Evolutionary conservation across 2,113 vertebrate genomes (phyloP), one percentile per base, ranked within the genome.

Genomic region (Corythoichthys intestinalis): DNA sequence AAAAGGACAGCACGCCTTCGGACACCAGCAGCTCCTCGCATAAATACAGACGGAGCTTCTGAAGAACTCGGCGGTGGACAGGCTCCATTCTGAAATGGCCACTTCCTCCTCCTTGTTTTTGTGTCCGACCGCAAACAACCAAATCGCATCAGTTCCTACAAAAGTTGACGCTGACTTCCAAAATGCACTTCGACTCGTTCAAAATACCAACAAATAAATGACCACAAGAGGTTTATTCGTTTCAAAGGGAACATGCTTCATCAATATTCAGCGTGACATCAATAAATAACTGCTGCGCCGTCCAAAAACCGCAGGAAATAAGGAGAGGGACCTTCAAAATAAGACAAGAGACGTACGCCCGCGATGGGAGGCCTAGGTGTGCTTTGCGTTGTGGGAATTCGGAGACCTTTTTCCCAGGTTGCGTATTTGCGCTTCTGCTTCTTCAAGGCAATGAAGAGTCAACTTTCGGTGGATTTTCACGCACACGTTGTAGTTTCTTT

Each of bases 1-100:
- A 91, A 41, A 95, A 92, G 38, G 95, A 94, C 80, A 97, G 86
- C 65, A 98, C 88, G 1, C 92, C 52, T 49, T 94, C 94, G 2
- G 93, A 93, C 53, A 96, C 93, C 78, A 95, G 75, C 3, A 97
- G 91, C 78, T 96, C 91, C 0, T 90, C 86, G 66, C 93, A 92
- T 58, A 99, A 89, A 34, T 93, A 84, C 68, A 96, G 78, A 3
- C 94, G 90, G 68, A 94, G 78, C 0, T 86, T 91, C 61, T 93
- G 93, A 17, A 99, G 92, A 15, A 96, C 66, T 0, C 91, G 89
- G 75, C 83, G 93, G 88, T 99, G 96, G 46, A 56, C 90, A 49
- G 88, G 85, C 49, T 98, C 94, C 97, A 99, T 98, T 2, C 5
- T 12, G 4, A 0, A 7, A 0, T 0, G 0, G 1, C 1, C 1